phyloP scores from a whole-genome alignment of 2,113 vertebrate genomes.

The Protobothrops flavoviridis region DNA sequence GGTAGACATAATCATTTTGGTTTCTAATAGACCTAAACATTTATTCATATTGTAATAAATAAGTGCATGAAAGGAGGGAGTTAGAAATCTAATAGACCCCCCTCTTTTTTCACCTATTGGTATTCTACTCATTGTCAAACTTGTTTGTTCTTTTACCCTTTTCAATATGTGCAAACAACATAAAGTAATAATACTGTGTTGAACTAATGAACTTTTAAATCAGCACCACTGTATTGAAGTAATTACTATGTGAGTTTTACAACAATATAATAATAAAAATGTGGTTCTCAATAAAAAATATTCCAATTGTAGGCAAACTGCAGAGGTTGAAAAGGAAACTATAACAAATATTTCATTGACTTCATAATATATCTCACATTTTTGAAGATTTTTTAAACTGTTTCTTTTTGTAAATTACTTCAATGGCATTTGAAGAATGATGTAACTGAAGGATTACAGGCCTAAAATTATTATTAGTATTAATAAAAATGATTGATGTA shows the following conservation, averaged over 20 bases:
- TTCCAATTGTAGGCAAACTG: no score
- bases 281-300: no score
- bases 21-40: background rate
- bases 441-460: no score
- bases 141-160: background rate
- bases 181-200: background rate
- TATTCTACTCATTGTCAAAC: background rate
- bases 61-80: background rate
- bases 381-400: no score
- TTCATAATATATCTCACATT: no score
- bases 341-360: no score
- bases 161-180: background rate
- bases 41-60: background rate
- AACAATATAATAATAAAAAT: no score
- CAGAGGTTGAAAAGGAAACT: no score
- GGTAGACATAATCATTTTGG: background rate
- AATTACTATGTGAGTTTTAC: background rate
- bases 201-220: background rate
- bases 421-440: no score
- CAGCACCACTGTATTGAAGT: background rate
- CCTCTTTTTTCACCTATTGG: background rate
- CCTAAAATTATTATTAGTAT: no score
- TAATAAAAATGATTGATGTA: no score
- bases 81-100: background rate
- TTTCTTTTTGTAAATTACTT: no score